phyloP scores from a whole-genome alignment of 2,888 invertebrate genomes.

The Plebejus melissa region DNA sequence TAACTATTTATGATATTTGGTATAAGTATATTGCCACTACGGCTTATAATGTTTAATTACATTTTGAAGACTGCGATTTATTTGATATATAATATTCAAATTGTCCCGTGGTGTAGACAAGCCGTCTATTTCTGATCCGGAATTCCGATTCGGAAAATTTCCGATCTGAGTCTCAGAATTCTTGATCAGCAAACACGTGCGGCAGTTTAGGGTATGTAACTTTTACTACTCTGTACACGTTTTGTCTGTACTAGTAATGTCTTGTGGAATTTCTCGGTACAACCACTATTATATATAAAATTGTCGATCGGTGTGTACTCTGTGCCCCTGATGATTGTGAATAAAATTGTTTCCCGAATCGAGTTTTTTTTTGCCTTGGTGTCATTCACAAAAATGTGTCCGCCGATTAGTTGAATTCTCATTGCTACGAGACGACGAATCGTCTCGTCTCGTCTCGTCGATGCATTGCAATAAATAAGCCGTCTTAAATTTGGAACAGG shows the following conservation, averaged over 20 bases:
- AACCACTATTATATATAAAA: slow-evolving; percentile 40
- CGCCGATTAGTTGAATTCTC: too few species aligned
- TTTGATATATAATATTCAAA: slow-evolving; percentile 43
- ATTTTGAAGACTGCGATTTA: slow-evolving; percentile 47
- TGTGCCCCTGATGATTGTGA: slow-evolving; percentile 51
- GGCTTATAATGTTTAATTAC: slow-evolving; percentile 41
- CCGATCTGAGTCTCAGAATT: neutral
- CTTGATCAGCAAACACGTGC: neutral
- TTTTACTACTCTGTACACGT: slow-evolving; percentile 35
- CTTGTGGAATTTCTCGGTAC: slow-evolving; percentile 43
- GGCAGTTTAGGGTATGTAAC: slow-evolving; percentile 32
- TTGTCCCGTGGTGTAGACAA: slow-evolving; percentile 35
- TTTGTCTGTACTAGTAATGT: slow-evolving; percentile 34
- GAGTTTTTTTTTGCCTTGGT: neutral
- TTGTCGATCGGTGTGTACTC: slow-evolving; percentile 49
- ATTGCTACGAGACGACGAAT: too few species aligned
- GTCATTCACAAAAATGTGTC: too few species aligned
- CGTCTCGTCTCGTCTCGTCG: too few species aligned
- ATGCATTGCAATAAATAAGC: too few species aligned
- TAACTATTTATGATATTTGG: slow-evolving; percentile 35
- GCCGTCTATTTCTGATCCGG: neutral
- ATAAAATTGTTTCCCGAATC: slow-evolving; percentile 42
- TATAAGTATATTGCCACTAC: slow-evolving; percentile 33
- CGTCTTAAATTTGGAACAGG: too few species aligned
- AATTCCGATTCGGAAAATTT: neutral